Evolutionary conservation across 2,888 invertebrate species (phyloP).

Genomic region (Odontocolon sp.): DNA sequence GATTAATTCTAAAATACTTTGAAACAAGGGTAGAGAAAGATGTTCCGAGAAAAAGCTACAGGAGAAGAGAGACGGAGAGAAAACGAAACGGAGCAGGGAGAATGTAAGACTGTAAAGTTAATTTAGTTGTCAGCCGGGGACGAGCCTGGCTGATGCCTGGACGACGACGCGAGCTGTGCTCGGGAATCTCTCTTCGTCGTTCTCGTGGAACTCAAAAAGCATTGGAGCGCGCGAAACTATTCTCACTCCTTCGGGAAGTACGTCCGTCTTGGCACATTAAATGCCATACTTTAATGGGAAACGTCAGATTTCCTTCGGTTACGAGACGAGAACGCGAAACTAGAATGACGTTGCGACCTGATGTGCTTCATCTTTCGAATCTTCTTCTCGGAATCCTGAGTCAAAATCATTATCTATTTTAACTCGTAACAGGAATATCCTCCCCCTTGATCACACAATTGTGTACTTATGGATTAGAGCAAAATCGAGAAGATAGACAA

Average conservation of each 20-base stretch:
- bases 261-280: constrained; percentile 64
- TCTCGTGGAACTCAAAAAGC: constrained; percentile 27
- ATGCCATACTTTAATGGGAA: constrained; percentile 67
- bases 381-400: background rate
- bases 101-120: constrained; percentile 70
- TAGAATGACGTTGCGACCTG: constrained; percentile 22
- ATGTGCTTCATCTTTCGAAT: background rate
- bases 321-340: constrained; percentile 45
- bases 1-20: constrained; percentile 65
- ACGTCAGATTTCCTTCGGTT: constrained; percentile 66
- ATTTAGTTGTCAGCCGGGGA: constrained; percentile 72
- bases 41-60: constrained; percentile 34
- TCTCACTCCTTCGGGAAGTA: constrained; percentile 64
- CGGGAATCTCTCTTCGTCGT: constrained; percentile 10
- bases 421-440: too few species aligned
- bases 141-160: constrained; percentile 54
- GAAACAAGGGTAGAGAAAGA: constrained; percentile 31
- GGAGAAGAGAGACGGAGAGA: constrained; percentile 10
- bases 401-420: too few species aligned
- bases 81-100: constrained; percentile 26
- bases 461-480: too few species aligned
- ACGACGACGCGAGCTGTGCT: constrained; percentile 52
- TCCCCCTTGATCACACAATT: too few species aligned
- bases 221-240: constrained; percentile 64
- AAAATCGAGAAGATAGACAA: too few species aligned